These are phyloP conservation scores for Mirounga angustirostris DNA, from an alignment of 2,113 vertebrate species.

Conservation along the genomic window DNA sequence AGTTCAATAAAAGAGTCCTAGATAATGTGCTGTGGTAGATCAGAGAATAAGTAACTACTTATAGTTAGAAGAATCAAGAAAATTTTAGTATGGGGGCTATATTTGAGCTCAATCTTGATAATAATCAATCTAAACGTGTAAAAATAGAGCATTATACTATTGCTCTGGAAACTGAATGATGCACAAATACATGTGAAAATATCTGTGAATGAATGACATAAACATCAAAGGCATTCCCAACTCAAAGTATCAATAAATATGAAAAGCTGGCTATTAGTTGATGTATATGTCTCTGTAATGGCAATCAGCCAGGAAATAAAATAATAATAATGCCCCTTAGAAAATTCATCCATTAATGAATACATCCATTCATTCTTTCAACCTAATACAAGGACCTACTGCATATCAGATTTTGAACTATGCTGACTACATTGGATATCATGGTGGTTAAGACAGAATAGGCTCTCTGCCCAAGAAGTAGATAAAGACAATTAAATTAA, in stretches of 20 bases:
- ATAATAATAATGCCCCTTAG: slow-evolving; percentile 4
- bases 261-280: slow-evolving; percentile 46
- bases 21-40: slow-evolving; percentile 1
- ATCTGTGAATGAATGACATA: background rate
- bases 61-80: slow-evolving; percentile 24
- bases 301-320: slow-evolving; percentile 39
- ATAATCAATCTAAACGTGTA: slow-evolving; percentile 51
- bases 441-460: background rate
- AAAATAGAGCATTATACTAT: slow-evolving; percentile 32
- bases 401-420: slow-evolving; percentile 5
- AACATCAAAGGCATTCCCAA: slow-evolving; percentile 40
- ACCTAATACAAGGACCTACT: background rate
- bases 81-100: slow-evolving; percentile 21
- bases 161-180: slow-evolving; percentile 50
- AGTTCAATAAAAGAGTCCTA: slow-evolving; percentile 17
- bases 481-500: slow-evolving; percentile 32
- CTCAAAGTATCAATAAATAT: background rate
- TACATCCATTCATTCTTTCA: slow-evolving; percentile 32
- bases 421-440: background rate
- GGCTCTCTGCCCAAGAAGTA: background rate
- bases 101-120: slow-evolving; percentile 32
- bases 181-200: slow-evolving; percentile 26
- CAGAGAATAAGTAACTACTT: slow-evolving; percentile 43
- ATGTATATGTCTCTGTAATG: background rate
- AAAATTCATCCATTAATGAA: slow-evolving; percentile 19